Evolutionary conservation across 1,140 invertebrate genomes (phyloP), one percentile per base, ranked within the genome.

Genomic region (Leptinotarsa texana): DNA sequence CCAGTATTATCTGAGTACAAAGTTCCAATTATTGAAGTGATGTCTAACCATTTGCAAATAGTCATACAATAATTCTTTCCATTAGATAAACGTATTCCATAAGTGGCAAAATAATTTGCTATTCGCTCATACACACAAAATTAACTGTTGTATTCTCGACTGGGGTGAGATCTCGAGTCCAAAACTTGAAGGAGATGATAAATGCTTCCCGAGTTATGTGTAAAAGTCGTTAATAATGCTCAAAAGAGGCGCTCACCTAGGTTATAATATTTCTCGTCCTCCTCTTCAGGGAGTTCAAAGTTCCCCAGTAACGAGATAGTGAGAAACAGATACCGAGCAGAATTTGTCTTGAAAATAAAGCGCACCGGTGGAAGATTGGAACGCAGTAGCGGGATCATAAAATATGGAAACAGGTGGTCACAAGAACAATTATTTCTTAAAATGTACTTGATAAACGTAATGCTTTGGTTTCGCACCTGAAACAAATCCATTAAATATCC

Each of bases 221-320:
- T 83, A 83, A 82, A 84, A 84, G 82, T 84, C 83, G 83, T 84
- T 84, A 84, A 84, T 84, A 84, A 81, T 82, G 78, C 82, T 84
- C 82, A 84, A 82, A 84, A 83, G 80, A 77, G 78, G 80, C 80
- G 80, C 79, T 79, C 77, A 81, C 82, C 83, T 82, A 80, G 79
- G 81, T 82, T 81, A 82, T 84, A 82, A 84, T 83, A 84, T 82
- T 80, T 82, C 81, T 81, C 77, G 57, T 68, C 51, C 78, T 74
- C 77, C 82, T 83, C 82, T 83, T 80, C 75, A 72, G 83, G 78
- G 80, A 81, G 81, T 82, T 82, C 83, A 82, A 82, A 82, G 79
- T 82, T 82, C 79, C 57, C 17, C 71, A 63, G 78, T 82, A 83
- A 84, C 81, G 71, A 80, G 81, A 84, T 83, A 83, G 74, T 77